Evolutionary conservation across 2,797 vertebrate genomes (phyloP), one percentile per base, ranked within the genome.

Genomic region (Champsocephalus esox): DNA sequence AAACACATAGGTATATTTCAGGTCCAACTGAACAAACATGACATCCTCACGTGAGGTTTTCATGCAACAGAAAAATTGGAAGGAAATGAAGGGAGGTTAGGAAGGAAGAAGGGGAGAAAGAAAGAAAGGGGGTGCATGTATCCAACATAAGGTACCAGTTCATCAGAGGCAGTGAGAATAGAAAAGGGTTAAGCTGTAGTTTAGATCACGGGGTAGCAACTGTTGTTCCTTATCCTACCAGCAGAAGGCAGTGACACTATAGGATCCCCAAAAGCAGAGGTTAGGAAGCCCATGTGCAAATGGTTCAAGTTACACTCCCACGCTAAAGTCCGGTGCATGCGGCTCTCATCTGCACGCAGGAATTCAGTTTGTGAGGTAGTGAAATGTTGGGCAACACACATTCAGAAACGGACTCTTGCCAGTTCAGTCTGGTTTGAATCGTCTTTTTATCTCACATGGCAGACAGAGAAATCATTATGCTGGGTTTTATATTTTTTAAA

Each of bases 41-140:
- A 89, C 90, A 86, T 91, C 90, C 93, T 93, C 89, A 63, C 13
- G 12, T 68, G 89, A 94, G 89, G 89, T 92, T 93, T 92, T 94
- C 95, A 95, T 96, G 95, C 94, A 95, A 96, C 94, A 94, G 90
- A 95, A 94, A 92, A 92, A 66, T 72, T 80, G 84, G 77, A 66
- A 80, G 70, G 61, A 63, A 78, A 62, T 41, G 67, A 68, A 63
- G 69, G 67, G 54, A 44, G 24, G 51, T 32, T 4, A 43, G 69
- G 49, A 48, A 65, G 75, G 74, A 74, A 79, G 73, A 52, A 63
- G 56, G 69, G n/a, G 71, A 71, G 45, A 21, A 55, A 59, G 52
- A 38, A 66, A 60, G 46, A 73, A 57, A 41, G 60, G 65, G 59
- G 44, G n/a, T 9, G 64, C 88, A 73, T 84, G 87, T 69, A 82